A percentile compares a stretch with the other conserved stretches of the same genome.
Conservation (phyloP, 2,888 invertebrate genomes). For the Conomelus anceps region DNA sequence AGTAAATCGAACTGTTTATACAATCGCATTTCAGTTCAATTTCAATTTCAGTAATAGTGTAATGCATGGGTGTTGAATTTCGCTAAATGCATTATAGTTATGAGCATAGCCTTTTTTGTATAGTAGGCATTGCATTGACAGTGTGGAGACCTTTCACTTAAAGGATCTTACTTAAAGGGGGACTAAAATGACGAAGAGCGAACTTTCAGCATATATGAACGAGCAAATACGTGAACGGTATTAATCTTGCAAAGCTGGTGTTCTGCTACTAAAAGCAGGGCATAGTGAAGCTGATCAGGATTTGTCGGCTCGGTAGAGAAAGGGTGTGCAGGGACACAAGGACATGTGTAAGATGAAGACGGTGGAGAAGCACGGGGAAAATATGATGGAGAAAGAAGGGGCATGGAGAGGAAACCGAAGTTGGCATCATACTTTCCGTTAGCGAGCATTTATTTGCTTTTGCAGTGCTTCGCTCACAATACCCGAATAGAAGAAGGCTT, state of each 20-base stretch:
- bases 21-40: too few species aligned
- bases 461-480: background rate
- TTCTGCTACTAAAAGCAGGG: background rate
- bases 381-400: background rate
- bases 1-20: too few species aligned
- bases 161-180: background rate
- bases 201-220: background rate
- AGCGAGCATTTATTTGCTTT: background rate
- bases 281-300: background rate
- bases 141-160: background rate
- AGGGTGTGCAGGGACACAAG: background rate
- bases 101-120: background rate
- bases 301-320: background rate
- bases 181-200: background rate
- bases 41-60: too few species aligned
- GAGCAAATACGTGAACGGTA: background rate
- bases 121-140: background rate
- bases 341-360: too few species aligned
- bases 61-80: too few species aligned
- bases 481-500: background rate
- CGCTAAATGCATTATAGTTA: background rate
- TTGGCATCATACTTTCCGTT: background rate
- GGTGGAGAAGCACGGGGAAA: background rate
- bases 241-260: background rate
- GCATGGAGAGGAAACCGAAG: background rate